phyloP scores from a whole-genome alignment of 2,888 invertebrate species.

The Keiferia lycopersicella region DNA sequence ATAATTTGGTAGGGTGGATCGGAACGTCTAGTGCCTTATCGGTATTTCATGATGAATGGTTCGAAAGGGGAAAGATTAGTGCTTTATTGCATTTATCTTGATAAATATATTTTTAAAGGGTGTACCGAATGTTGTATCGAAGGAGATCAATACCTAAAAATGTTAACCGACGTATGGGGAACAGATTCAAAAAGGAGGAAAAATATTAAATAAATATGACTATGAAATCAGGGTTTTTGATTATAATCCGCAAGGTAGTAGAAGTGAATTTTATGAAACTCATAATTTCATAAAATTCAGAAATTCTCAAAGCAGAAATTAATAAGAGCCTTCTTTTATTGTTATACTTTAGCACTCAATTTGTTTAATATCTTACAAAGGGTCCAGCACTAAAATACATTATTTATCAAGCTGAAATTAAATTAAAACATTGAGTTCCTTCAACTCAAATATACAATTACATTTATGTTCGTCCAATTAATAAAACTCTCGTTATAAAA shows the following conservation, averaged over 20 bases:
- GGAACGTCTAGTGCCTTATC: neutral
- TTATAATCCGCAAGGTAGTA: neutral
- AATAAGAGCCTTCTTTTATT: neutral
- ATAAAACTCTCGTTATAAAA: constrained; percentile 22
- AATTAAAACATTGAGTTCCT: constrained; percentile 17
- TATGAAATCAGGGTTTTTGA: too few species aligned
- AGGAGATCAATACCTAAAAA: neutral
- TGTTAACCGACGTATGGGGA: too few species aligned
- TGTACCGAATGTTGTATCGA: too few species aligned
- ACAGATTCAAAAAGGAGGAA: too few species aligned
- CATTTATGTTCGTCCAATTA: constrained; percentile 18
- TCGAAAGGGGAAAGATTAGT: constrained; percentile 1
- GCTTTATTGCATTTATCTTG: neutral
- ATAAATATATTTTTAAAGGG: too few species aligned
- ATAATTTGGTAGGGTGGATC: neutral
- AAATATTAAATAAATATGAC: too few species aligned
- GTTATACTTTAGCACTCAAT: neutral
- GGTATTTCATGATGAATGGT: constrained; percentile 9
- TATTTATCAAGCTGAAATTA: neutral
- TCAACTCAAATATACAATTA: constrained; percentile 16
- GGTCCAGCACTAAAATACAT: neutral
- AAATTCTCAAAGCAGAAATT: too few species aligned
- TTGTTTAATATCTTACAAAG: neutral
- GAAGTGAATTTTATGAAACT: neutral
- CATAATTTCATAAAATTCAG: too few species aligned